phyloP scores from a whole-genome alignment of 2,113 vertebrate genomes.

The Struthio camelus region DNA sequence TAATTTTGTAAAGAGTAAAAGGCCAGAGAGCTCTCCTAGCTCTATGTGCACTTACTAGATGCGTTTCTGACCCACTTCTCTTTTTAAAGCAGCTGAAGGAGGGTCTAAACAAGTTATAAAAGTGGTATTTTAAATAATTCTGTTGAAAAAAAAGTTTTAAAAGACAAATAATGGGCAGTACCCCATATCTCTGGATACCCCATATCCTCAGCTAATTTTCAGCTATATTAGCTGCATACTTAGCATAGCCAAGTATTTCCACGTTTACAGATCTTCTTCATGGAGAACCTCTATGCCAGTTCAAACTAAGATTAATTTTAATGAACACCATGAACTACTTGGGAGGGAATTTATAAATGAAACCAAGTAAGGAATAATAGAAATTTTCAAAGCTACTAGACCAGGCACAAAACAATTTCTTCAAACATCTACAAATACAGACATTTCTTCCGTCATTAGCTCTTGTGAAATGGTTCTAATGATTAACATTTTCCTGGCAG shows the following conservation, averaged over 20 bases:
- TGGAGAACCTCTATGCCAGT: background rate
- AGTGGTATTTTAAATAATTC: background rate
- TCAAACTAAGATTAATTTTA: background rate
- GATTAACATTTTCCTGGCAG: slow-evolving; percentile 29
- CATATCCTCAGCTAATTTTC: background rate
- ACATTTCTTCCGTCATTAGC: background rate
- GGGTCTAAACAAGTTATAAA: background rate
- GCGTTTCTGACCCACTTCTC: background rate
- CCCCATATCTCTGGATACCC: background rate
- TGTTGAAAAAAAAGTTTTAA: background rate
- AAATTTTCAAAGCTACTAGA: slow-evolving; percentile 14
- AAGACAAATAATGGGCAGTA: background rate
- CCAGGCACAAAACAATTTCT: background rate
- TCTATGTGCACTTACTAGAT: background rate
- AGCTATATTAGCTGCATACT: background rate
- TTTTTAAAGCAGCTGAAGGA: background rate
- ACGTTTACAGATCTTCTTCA: background rate
- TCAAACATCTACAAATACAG: background rate
- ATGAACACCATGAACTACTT: background rate
- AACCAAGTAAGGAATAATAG: background rate
- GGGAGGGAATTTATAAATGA: slow-evolving; percentile 27
- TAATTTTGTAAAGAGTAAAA: background rate
- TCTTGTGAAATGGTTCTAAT: slow-evolving; percentile 43
- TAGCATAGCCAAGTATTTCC: background rate
- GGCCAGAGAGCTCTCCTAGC: background rate